A percentile compares a stretch with the other conserved stretches of the same genome.
Conservation (phyloP, 2,888 invertebrate genomes). For the Notodonta dromedarius region DNA sequence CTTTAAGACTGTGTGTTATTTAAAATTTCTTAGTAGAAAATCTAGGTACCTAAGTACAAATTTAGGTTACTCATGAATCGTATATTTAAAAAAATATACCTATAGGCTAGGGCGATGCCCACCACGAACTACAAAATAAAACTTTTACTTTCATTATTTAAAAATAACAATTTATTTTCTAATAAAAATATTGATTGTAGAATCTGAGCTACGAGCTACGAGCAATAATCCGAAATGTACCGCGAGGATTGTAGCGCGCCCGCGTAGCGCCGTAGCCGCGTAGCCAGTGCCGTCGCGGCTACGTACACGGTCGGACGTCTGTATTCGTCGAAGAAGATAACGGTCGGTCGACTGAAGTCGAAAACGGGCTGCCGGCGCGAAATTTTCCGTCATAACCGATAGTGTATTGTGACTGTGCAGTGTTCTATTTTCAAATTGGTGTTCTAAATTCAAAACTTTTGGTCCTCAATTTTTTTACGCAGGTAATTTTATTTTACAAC, state of each 20-base stretch:
- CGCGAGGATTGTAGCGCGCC: conserved; percentile 66
- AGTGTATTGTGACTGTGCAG: conserved; percentile 52
- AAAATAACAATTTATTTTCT: conserved; percentile 34
- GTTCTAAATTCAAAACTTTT: conserved; percentile 24
- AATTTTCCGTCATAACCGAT: conserved; percentile 3
- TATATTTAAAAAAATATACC: too few relatives aligned
- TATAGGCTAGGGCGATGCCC: too few relatives aligned
- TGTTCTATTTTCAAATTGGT: conserved; percentile 34
- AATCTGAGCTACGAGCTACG: conserved; percentile 71
- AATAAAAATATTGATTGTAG: conserved; percentile 70
- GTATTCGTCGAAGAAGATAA: conserved; percentile 43
- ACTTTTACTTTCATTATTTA: neutral
- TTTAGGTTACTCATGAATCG: too few relatives aligned
- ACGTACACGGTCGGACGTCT: conserved; percentile 67
- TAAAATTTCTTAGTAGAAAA: too few relatives aligned
- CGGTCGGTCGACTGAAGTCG: conserved; percentile 15
- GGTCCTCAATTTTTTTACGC: conserved; percentile 37
- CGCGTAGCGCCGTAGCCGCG: conserved; percentile 60
- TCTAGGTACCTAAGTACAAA: too few relatives aligned
- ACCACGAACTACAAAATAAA: too few relatives aligned
- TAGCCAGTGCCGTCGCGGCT: conserved; percentile 75
- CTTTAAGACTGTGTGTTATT: too few relatives aligned
- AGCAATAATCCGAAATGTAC: conserved; percentile 71
- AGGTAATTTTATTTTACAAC: conserved; percentile 56
- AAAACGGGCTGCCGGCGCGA: conserved; percentile 1